phyloP scores from a whole-genome alignment of 1,140 invertebrate genomes.

The Bombus fervidus region DNA sequence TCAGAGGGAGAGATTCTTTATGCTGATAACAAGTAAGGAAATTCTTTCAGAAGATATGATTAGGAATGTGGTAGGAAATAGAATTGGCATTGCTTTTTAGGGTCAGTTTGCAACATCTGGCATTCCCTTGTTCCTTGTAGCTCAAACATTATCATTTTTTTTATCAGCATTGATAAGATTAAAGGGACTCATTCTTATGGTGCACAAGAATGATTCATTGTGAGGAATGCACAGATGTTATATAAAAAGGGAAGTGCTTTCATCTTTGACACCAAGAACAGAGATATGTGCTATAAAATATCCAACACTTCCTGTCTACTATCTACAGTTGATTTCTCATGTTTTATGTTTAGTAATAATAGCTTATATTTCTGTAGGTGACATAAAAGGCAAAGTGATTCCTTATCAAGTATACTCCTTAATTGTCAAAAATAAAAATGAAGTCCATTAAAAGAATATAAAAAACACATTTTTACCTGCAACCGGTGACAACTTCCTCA shows the following conservation, averaged over 20 bases:
- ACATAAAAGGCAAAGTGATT: not conserved
- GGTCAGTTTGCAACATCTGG: slow-evolving; percentile 25
- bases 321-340: not conserved
- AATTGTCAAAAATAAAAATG: not conserved
- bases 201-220: not conserved
- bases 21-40: slow-evolving; percentile 63
- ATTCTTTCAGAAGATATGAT: slow-evolving; percentile 49
- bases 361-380: not conserved
- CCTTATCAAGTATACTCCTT: not conserved
- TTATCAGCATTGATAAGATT: slow-evolving; percentile 27
- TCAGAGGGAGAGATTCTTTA: slow-evolving; percentile 46
- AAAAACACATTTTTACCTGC: slow-evolving; percentile 85
- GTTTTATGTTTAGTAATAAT: not conserved
- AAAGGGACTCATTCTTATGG: not conserved
- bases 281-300: slow-evolving; percentile 28
- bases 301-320: slow-evolving; percentile 41
- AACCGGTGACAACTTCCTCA: slow-evolving; percentile 91
- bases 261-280: slow-evolving; percentile 15
- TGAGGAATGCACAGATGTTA: slow-evolving; percentile 3
- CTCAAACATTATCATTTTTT: not conserved
- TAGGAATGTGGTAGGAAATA: slow-evolving; percentile 24
- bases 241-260: not conserved
- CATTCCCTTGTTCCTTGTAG: not conserved
- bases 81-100: slow-evolving; percentile 38
- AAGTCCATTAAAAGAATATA: not conserved